Percentiles rank a stretch among this genome's conserved stretches.
Conservation (phyloP, 2,113 vertebrate genomes). For the Glaucidium brasilianum region DNA sequence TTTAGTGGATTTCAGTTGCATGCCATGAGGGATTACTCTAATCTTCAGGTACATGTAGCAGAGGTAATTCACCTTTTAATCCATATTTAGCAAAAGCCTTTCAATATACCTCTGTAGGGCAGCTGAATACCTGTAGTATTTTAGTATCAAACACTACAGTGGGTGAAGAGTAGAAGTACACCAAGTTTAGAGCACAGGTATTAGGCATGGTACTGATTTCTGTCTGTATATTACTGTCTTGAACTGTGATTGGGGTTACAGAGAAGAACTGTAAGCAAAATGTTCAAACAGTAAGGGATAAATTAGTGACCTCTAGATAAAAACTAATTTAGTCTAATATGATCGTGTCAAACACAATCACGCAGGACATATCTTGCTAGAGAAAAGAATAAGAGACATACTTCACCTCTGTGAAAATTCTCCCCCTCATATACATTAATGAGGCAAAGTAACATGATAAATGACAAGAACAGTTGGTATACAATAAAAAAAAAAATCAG, state of each 20-base stretch:
- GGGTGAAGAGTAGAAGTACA: background rate
- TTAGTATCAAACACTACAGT: background rate
- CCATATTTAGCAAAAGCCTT: slow-evolving; percentile 13
- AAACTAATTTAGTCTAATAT: background rate
- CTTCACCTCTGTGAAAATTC: background rate
- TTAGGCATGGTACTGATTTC: background rate
- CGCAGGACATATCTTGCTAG: background rate
- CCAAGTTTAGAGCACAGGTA: background rate
- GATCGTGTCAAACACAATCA: background rate
- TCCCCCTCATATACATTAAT: background rate
- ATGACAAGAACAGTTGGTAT: background rate
- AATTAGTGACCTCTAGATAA: background rate
- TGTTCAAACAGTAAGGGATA: background rate
- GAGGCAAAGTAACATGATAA: background rate
- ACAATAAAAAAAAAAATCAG: background rate
- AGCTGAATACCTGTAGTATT: background rate
- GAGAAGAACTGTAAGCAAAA: background rate
- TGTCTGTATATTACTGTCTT: background rate
- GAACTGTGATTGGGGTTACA: background rate
- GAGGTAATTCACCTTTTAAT: slow-evolving; percentile 42
- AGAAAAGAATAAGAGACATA: background rate
- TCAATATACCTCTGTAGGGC: background rate
- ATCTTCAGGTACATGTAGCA: background rate
- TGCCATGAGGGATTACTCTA: background rate
- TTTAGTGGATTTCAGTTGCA: slow-evolving; percentile 11